These are phyloP conservation scores for Istiophorus platypterus DNA, from an alignment of 2,113 vertebrate genomes.

Conservation along the genomic window DNA sequence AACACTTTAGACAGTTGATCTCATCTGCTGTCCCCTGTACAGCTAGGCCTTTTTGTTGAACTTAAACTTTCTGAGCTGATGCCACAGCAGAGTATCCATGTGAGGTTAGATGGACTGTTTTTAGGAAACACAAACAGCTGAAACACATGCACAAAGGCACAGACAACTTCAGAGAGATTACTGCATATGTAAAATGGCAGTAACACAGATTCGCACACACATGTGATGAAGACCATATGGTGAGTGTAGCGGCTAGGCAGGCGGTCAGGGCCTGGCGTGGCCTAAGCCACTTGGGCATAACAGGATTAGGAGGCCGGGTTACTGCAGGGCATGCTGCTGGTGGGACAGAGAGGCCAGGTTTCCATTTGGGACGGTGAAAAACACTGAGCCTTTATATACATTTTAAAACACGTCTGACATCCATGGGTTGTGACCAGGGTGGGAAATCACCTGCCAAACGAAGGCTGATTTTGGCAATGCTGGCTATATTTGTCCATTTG, in stretches of 20 bases:
- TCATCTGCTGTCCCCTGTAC: neutral
- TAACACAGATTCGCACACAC: slow-evolving; percentile 26
- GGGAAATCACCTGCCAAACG: slow-evolving; percentile 36
- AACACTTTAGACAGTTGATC: neutral
- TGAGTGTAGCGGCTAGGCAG: slow-evolving; percentile 49
- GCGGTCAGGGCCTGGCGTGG: slow-evolving; percentile 52
- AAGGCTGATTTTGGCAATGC: slow-evolving; percentile 20
- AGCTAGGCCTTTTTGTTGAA: neutral
- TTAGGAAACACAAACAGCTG: neutral
- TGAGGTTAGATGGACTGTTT: neutral
- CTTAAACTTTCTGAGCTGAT: neutral
- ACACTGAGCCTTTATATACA: slow-evolving; percentile 23
- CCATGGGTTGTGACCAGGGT: slow-evolving; percentile 6
- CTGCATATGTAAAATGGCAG: slow-evolving; percentile 36
- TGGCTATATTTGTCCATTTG: slow-evolving; percentile 5
- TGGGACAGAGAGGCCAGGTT: slow-evolving; percentile 53
- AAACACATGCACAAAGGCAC: neutral
- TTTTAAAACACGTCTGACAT: slow-evolving; percentile 23
- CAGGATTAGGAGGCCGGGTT: slow-evolving; percentile 78
- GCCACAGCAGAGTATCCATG: neutral
- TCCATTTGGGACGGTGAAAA: slow-evolving; percentile 30
- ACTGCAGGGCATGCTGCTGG: slow-evolving; percentile 66
- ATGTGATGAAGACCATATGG: slow-evolving; percentile 66
- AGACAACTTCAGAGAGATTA: slow-evolving; percentile 54
- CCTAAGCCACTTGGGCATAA: slow-evolving; percentile 78